Base-by-base conservation (phyloP, 2,888 invertebrate species). In the Leptinotarsa peninsularis region DNA sequence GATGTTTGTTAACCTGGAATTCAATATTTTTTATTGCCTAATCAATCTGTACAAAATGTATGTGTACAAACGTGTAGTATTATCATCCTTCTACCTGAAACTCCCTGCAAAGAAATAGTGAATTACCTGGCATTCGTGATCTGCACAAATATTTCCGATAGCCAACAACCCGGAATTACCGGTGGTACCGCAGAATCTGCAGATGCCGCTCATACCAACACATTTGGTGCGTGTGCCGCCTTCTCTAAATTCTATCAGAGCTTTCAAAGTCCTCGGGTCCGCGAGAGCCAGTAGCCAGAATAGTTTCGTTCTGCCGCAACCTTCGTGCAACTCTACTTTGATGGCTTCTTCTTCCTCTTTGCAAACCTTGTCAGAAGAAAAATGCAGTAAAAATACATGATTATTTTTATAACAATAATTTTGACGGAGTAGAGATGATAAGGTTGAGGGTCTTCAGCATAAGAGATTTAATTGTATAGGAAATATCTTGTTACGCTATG, bases 291-390 rank as follows among this genome's bases (percentile, higher is more conserved):
- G 71, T 7, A 99, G 90, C 98, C 98, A 98, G 88, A 97, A 98
- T 5, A 99, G 90, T 88, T 98, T 98, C 1, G 97, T 97, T 54
- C 99, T 92, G 0, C 98, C 98, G 87, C 98, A 98, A 0, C 95
- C 94, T 88, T 98, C 98, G 88, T 99, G 98, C n/a, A 98, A 91
- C 88, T 99, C 98, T 5, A 99, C 96, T 78, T 96, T 94, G 77
- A 98, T 97, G 0, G 98, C 96, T 87, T 97, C 97, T 85, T 98
- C 97, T 85, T 98, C 98, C 86, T 98, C 98, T 87, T 98, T 98
- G 89, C 98, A 98, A 23, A 96, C 95, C 93, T 94, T 43, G 43
- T 13, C 43, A 43, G 43, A 43, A 43, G 10, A 2, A 43, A 43
- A 43, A 43, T 43, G 43, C 43, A 43, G 10, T 43, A 43, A 43